Conservation (phyloP, 92 coral and sea anemone genomes). For the Phymanthus crucifer region DNA sequence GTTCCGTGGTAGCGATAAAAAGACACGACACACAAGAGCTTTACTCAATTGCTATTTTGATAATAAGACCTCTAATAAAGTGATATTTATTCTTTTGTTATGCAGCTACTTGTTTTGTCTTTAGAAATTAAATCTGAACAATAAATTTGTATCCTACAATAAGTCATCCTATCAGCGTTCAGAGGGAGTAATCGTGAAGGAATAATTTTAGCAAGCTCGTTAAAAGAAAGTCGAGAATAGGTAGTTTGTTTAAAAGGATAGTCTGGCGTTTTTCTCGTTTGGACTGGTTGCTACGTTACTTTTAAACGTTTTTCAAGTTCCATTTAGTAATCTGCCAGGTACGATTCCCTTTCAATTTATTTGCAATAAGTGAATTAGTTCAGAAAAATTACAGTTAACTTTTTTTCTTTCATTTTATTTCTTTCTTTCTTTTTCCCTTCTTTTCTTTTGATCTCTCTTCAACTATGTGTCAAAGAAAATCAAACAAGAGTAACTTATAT, state of each 20-base stretch:
- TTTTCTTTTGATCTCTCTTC: neutral
- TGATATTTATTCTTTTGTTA: neutral
- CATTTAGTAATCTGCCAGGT: neutral
- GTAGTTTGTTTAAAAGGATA: neutral
- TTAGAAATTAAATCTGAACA: neutral
- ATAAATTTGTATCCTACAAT: neutral
- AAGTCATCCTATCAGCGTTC: too few species aligned
- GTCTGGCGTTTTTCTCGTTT: neutral
- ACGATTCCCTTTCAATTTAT: neutral
- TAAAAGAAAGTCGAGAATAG: too few species aligned
- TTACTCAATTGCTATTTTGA: neutral
- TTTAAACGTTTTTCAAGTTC: neutral
- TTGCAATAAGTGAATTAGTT: too few species aligned
- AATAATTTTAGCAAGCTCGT: too few species aligned
- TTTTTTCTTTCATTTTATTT: neutral
- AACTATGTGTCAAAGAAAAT: neutral
- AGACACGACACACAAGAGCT: neutral
- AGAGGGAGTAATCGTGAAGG: too few species aligned
- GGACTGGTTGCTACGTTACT: neutral
- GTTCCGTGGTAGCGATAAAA: neutral
- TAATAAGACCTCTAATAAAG: neutral
- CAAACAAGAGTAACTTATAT: neutral
- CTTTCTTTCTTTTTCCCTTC: neutral
- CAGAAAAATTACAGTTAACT: neutral
- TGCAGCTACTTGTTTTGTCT: neutral